These are phyloP conservation scores for Acanthosepion pharaonis DNA, from an alignment of 2,888 invertebrate species.

Conservation along the genomic window DNA sequence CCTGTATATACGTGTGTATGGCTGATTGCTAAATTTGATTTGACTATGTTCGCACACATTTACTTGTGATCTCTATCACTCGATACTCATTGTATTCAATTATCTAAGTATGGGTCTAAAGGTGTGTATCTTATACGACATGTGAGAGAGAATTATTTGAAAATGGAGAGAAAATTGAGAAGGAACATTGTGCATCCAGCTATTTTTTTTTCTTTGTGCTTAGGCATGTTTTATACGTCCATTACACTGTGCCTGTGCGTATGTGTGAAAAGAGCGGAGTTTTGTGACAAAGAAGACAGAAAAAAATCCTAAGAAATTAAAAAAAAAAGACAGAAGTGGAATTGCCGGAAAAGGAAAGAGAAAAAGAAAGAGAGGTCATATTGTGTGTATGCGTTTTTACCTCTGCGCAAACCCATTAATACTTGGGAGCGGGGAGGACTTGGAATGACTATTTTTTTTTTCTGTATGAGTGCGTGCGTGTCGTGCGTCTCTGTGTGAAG, in stretches of 20 bases:
- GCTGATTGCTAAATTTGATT: no score
- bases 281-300: not conserved
- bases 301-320: not conserved
- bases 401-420: slow-evolving; percentile 22
- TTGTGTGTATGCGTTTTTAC: not conserved
- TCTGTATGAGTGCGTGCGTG: slow-evolving; percentile 6
- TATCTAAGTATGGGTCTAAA: no score
- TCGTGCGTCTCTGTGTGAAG: slow-evolving; percentile 22
- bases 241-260: not conserved
- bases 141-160: no score
- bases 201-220: no score
- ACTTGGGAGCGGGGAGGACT: not conserved
- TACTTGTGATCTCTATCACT: no score
- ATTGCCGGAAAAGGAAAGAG: not conserved
- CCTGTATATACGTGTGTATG: no score
- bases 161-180: no score
- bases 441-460: not conserved
- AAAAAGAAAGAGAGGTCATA: not conserved
- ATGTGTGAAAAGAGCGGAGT: not conserved
- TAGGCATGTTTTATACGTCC: no score
- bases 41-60: no score
- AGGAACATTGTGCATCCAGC: no score
- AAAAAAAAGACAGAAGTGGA: not conserved
- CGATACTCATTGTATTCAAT: no score
- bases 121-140: no score